These are phyloP conservation scores for Xenopus laevis DNA, from an alignment of 2,113 vertebrate genomes.

Conservation along the genomic window DNA sequence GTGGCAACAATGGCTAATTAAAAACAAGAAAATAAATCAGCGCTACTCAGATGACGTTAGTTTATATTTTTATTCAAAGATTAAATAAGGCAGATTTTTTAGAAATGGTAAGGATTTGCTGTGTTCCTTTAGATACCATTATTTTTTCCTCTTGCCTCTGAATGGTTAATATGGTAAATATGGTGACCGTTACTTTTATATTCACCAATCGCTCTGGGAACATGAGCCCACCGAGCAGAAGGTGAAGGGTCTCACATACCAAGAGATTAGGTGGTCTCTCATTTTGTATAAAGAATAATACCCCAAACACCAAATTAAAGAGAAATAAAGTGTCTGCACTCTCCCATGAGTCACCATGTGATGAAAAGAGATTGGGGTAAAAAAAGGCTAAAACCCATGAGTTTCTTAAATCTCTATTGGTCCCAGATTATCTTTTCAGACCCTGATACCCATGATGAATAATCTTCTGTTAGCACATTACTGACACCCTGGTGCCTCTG, in stretches of 20 bases:
- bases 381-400: conserved; percentile 68
- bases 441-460: conserved; percentile 77
- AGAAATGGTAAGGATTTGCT: background rate
- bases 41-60: too few species aligned
- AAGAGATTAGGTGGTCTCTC: conserved; percentile 51
- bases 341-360: conserved; percentile 59
- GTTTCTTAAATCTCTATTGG: conserved; percentile 86
- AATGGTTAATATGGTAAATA: conserved; percentile 23
- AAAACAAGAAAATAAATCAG: too few species aligned
- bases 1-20: too few species aligned
- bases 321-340: conserved; percentile 78
- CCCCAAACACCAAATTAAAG: conserved; percentile 62
- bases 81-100: too few species aligned
- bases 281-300: conserved; percentile 54
- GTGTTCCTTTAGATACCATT: background rate
- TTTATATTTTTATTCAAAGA: too few species aligned
- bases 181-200: conserved; percentile 1
- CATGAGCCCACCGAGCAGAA: conserved; percentile 40
- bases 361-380: conserved; percentile 36
- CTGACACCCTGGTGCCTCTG: conserved; percentile 80
- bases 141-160: background rate
- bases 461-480: conserved; percentile 76
- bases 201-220: conserved; percentile 29
- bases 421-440: conserved; percentile 93
- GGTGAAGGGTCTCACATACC: conserved; percentile 39